Percentiles rank a stretch among this genome's conserved stretches.
Conservation (phyloP, 2,797 vertebrate species). For the Eidolon dupreanum region DNA sequence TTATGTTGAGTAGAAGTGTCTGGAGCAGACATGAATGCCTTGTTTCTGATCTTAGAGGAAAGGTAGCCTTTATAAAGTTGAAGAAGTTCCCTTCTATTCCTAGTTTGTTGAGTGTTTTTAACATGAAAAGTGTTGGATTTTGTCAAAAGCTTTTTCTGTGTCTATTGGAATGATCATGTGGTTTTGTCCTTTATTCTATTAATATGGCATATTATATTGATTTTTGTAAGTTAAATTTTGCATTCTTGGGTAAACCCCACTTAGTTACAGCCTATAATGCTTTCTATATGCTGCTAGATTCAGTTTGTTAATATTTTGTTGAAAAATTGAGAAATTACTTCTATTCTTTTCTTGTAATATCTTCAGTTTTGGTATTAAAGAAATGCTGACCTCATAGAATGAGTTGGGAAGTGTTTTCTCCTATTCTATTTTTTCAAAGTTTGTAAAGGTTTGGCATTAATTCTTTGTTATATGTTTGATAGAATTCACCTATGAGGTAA, state of each 20-base stretch:
- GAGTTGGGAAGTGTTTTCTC: not conserved
- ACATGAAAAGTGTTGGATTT: not conserved
- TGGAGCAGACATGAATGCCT: not conserved
- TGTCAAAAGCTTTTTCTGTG: not conserved
- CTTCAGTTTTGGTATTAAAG: not conserved
- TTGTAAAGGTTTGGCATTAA: not conserved
- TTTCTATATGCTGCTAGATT: not conserved
- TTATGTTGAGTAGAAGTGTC: not conserved
- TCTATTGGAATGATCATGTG: not conserved
- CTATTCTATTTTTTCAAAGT: not conserved
- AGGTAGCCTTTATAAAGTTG: not conserved
- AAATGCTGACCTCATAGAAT: not conserved
- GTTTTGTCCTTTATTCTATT: not conserved
- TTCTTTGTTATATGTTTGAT: not conserved
- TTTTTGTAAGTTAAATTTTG: not conserved
- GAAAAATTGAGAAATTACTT: not conserved
- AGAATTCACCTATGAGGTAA: not conserved
- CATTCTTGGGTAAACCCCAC: not conserved
- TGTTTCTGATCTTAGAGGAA: not conserved
- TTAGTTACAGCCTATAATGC: not conserved
- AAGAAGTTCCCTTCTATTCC: not conserved
- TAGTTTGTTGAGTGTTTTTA: not conserved
- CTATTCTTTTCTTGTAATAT: not conserved
- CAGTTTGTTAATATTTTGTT: not conserved
- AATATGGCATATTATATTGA: not conserved